A percentile compares a stretch with the other conserved stretches of the same genome.
Conservation (phyloP, 2,888 invertebrate genomes). For the Lasiommata megera region DNA sequence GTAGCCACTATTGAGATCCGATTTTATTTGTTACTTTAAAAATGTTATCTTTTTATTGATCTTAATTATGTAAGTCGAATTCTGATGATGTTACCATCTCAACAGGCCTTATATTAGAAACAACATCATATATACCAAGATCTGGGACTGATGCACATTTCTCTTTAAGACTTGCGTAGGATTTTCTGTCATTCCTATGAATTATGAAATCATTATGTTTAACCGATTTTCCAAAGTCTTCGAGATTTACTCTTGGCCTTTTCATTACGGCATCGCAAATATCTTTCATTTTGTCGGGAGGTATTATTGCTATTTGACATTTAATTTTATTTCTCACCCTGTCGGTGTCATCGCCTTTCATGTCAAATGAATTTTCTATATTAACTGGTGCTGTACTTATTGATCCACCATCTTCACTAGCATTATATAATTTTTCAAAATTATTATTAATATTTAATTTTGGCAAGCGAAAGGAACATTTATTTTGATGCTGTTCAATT, state of each 20-base stretch:
- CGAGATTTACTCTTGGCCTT: not conserved
- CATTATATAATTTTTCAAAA: not conserved
- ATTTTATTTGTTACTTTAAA: not conserved
- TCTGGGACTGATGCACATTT: conserved; percentile 2
- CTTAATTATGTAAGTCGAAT: not conserved
- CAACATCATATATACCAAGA: conserved; percentile 16
- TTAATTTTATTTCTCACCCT: conserved; percentile 2
- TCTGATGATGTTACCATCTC: not conserved
- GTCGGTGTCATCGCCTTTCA: not conserved
- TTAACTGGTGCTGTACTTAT: not conserved
- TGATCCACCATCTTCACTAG: not conserved
- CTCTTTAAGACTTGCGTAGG: not conserved
- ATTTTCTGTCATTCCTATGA: not conserved
- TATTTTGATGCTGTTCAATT: not conserved
- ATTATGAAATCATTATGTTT: not conserved
- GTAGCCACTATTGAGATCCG: not conserved
- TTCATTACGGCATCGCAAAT: not conserved
- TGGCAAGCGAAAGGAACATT: conserved; percentile 1
- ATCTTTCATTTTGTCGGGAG: conserved; percentile 12
- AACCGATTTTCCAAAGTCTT: not conserved
- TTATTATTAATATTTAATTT: not conserved
- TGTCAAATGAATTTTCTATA: not conserved
- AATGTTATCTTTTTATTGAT: not conserved
- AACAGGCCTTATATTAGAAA: not conserved
- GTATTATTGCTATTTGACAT: conserved; percentile 6